phyloP scores from a whole-genome alignment of 37 sponge, comb jelly and placozoan genomes.

The Diacarnus erythraeanus region DNA sequence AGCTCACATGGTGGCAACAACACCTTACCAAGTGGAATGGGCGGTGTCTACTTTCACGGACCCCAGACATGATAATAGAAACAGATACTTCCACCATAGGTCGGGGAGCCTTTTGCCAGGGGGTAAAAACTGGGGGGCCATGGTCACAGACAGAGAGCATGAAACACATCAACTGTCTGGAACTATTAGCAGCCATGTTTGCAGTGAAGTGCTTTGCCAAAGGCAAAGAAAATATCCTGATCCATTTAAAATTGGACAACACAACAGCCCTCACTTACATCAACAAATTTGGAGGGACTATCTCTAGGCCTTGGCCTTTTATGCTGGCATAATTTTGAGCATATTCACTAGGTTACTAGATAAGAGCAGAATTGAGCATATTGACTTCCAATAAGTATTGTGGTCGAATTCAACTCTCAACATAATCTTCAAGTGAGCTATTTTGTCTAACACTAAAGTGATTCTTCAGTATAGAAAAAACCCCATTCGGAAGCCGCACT shows the following conservation, averaged over 20 bases:
- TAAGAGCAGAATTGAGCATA: no score
- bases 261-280: conserved; percentile 45
- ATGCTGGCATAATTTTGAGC: no score
- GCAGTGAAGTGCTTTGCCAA: conserved; percentile 47
- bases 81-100: conserved; percentile 53
- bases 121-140: conserved; percentile 43
- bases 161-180: conserved; percentile 66
- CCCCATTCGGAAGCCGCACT: no score
- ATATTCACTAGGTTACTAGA: no score
- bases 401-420: no score
- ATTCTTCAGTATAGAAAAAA: no score
- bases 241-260: conserved; percentile 39
- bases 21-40: conserved; percentile 50
- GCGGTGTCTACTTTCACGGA: background rate
- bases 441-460: no score
- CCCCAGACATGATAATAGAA: conserved; percentile 4
- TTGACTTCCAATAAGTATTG: no score
- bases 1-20: conserved; percentile 46
- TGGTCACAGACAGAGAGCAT: conserved; percentile 39
- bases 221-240: conserved; percentile 8
- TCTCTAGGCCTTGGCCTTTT: no score
- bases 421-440: no score
- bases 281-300: conserved; percentile 48
- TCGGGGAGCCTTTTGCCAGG: conserved; percentile 44
- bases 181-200: conserved; percentile 44